These are phyloP conservation scores for Apamea monoglypha DNA, from an alignment of 2,888 invertebrate species.

Conservation along the genomic window DNA sequence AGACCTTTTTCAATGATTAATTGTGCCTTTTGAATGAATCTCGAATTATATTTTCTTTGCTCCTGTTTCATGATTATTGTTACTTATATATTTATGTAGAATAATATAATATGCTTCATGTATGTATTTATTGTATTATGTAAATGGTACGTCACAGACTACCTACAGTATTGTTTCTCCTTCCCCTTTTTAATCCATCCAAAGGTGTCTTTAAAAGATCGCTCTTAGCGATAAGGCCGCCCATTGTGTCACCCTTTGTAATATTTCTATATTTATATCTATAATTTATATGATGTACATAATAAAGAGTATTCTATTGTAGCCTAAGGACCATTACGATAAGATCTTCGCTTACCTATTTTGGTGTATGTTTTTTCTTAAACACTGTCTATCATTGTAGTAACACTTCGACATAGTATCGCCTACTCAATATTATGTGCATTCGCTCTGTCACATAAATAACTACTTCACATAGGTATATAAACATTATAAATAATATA, in stretches of 20 bases:
- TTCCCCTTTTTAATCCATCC: too few species aligned
- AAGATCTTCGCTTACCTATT: constrained; percentile 21
- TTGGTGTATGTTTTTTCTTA: background rate
- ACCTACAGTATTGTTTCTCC: too few species aligned
- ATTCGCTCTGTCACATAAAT: constrained; percentile 36
- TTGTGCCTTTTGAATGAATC: too few species aligned
- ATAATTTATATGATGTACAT: background rate
- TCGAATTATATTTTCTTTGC: background rate
- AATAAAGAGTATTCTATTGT: background rate
- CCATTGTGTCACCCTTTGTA: background rate
- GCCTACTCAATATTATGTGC: constrained; percentile 20
- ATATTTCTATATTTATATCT: background rate
- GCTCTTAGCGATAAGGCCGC: background rate
- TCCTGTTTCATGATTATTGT: background rate
- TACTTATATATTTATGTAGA: too few species aligned
- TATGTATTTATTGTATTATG: too few species aligned
- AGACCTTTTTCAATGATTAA: too few species aligned
- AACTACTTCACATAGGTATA: constrained; percentile 36
- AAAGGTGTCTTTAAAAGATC: too few species aligned
- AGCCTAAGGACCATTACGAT: background rate
- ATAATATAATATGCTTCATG: too few species aligned
- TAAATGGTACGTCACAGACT: too few species aligned
- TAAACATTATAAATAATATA: constrained; percentile 19
- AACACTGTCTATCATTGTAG: constrained; percentile 4
- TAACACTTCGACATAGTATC: constrained; percentile 41